Percentiles rank a stretch among this genome's conserved stretches.
phyloP scores from a whole-genome alignment of 2,888 invertebrate genomes.

The Trissolcus brochymenae region DNA sequence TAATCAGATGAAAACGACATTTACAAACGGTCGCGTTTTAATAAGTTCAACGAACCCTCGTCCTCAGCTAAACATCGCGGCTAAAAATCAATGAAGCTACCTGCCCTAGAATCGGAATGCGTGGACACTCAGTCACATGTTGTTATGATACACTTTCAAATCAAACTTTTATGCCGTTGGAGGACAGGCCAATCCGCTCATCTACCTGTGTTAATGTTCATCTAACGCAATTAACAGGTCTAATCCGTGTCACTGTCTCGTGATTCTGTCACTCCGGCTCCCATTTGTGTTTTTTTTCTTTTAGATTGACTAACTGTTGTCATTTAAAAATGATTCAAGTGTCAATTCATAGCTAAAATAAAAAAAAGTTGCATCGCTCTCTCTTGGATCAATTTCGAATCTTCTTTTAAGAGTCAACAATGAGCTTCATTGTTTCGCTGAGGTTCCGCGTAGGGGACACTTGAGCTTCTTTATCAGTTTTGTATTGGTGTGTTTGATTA shows the following conservation, averaged over 20 bases:
- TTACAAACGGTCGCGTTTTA: conserved; percentile 20
- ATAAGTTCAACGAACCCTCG: conserved; percentile 48
- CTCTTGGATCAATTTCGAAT: too few species aligned
- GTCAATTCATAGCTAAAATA: too few species aligned
- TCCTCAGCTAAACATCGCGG: conserved; percentile 24
- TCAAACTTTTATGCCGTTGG: not conserved
- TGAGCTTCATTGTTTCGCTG: too few species aligned
- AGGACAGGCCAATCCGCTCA: conserved; percentile 17
- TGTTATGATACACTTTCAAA: conserved; percentile 17
- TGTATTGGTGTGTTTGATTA: too few species aligned
- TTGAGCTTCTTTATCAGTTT: too few species aligned
- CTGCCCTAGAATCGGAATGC: conserved; percentile 51
- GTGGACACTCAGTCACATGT: conserved; percentile 31
- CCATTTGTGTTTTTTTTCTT: not conserved
- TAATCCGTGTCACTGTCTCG: conserved; percentile 44
- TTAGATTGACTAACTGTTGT: too few species aligned
- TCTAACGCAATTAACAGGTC: conserved; percentile 41
- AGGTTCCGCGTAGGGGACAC: too few species aligned
- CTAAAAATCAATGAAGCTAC: conserved; percentile 57
- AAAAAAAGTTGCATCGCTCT: not conserved
- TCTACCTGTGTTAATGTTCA: conserved; percentile 28
- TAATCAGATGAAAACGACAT: conserved; percentile 19
- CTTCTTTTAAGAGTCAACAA: too few species aligned
- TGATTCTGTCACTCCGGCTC: not conserved
- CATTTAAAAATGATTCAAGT: too few species aligned